Percentiles rank a stretch among this genome's conserved stretches.
phyloP scores from a whole-genome alignment of 2,113 vertebrate genomes.

The Leuciscus idus region DNA sequence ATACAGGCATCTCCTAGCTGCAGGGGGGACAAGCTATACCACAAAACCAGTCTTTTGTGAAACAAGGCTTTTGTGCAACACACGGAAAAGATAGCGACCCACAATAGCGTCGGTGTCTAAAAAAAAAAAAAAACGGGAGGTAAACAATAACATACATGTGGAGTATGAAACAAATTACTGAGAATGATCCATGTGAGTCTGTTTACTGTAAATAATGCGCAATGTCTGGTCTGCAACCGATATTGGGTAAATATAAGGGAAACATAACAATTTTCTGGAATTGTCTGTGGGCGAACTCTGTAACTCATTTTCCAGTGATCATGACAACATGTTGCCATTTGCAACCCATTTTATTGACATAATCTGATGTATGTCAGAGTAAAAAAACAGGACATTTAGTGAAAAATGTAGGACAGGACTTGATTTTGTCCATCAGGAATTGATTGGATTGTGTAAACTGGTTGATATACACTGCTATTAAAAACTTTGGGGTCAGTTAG shows the following conservation, averaged over 20 bases:
- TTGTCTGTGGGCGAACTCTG: background rate
- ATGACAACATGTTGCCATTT: background rate
- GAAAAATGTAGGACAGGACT: too few species aligned
- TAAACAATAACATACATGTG: background rate
- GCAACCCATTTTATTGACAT: background rate
- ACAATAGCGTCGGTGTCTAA: background rate
- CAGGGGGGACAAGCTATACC: conserved; percentile 18
- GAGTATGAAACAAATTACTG: background rate
- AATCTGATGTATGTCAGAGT: background rate
- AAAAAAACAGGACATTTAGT: background rate
- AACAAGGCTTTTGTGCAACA: background rate
- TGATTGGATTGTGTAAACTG: too few species aligned
- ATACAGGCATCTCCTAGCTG: conserved; percentile 29
- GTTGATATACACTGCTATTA: too few species aligned
- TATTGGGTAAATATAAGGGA: background rate
- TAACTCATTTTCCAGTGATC: background rate
- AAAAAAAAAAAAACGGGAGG: background rate
- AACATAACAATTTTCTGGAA: background rate
- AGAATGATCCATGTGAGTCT: background rate
- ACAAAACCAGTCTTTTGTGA: conserved; percentile 3
- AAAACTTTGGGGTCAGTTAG: too few species aligned
- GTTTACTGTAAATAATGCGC: conserved; percentile 6
- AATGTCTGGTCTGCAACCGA: background rate
- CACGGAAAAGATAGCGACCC: background rate
- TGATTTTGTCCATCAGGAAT: too few species aligned